Conservation (phyloP, 2,888 invertebrate species). For the Zonitis immaculata region DNA sequence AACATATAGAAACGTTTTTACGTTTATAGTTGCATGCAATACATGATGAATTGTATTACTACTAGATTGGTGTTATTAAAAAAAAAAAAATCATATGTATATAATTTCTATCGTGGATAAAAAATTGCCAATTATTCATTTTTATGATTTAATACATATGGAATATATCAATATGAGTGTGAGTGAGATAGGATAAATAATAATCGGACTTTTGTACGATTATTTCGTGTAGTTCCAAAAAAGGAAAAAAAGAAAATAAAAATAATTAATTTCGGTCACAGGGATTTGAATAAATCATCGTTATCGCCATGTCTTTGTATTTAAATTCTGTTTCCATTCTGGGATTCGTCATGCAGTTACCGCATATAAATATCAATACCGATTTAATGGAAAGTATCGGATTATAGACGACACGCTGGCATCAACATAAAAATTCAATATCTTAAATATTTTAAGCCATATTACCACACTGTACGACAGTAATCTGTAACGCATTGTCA, state of each 20-base stretch:
- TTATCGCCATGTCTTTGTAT: slow-evolving; percentile 18
- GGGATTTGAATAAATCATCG: slow-evolving; percentile 20
- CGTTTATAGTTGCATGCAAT: slow-evolving; percentile 21
- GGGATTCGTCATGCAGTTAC: slow-evolving; percentile 17
- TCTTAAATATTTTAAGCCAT: slow-evolving; percentile 17
- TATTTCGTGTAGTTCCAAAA: slow-evolving; percentile 14
- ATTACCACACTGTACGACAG: slow-evolving; percentile 19
- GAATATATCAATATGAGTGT: too few species aligned
- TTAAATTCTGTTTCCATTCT: slow-evolving; percentile 18
- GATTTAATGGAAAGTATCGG: slow-evolving; percentile 20
- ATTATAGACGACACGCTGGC: slow-evolving; percentile 17
- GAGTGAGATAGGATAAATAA: too few species aligned
- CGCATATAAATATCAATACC: slow-evolving; percentile 19
- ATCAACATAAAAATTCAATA: slow-evolving; percentile 17
- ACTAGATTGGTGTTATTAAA: slow-evolving; percentile 16
- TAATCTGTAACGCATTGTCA: slow-evolving; percentile 21
- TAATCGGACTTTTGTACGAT: too few species aligned
- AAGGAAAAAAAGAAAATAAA: too few species aligned
- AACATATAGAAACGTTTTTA: slow-evolving; percentile 21
- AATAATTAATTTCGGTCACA: slow-evolving; percentile 14
- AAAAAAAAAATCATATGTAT: too few species aligned
- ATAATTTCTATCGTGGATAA: too few species aligned
- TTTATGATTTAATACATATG: too few species aligned
- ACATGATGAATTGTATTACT: slow-evolving; percentile 23
- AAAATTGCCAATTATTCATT: too few species aligned